phyloP scores from a whole-genome alignment of 2,888 invertebrate genomes.

The Tenodera sinensis region DNA sequence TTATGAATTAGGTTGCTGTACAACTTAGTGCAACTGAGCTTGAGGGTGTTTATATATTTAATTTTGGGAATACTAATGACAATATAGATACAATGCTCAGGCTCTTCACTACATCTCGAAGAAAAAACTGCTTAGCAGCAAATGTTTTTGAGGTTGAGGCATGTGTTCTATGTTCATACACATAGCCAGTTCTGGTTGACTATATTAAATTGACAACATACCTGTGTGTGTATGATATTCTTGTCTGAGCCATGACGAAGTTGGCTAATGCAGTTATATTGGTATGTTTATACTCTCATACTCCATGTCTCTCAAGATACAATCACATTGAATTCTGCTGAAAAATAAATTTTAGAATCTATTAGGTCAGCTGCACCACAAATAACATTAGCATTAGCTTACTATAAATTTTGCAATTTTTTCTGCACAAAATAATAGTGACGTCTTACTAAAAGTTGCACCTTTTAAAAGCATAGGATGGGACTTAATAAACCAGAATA shows the following conservation, averaged over 20 bases:
- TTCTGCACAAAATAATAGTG: too few species aligned
- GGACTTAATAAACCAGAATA: too few species aligned
- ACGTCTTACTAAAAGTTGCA: too few species aligned
- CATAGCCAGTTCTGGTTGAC: neutral
- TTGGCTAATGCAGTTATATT: neutral
- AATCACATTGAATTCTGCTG: neutral
- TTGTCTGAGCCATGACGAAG: neutral
- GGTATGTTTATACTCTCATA: neutral
- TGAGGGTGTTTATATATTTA: neutral
- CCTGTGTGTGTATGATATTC: neutral
- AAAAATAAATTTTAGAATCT: neutral
- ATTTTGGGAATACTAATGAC: neutral
- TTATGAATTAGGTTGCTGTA: too few species aligned
- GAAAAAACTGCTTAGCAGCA: neutral
- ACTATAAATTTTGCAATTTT: too few species aligned
- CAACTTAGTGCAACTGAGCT: neutral
- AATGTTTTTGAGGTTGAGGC: neutral
- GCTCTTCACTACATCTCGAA: neutral
- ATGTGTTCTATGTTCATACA: neutral
- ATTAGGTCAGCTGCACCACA: too few species aligned
- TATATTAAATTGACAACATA: neutral
- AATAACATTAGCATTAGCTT: too few species aligned
- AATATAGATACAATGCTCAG: neutral
- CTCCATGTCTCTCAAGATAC: neutral
- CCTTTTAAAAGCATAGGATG: too few species aligned